These are phyloP conservation scores for Phenganax marumi DNA, from an alignment of 92 coral and sea anemone species.

Conservation along the genomic window DNA sequence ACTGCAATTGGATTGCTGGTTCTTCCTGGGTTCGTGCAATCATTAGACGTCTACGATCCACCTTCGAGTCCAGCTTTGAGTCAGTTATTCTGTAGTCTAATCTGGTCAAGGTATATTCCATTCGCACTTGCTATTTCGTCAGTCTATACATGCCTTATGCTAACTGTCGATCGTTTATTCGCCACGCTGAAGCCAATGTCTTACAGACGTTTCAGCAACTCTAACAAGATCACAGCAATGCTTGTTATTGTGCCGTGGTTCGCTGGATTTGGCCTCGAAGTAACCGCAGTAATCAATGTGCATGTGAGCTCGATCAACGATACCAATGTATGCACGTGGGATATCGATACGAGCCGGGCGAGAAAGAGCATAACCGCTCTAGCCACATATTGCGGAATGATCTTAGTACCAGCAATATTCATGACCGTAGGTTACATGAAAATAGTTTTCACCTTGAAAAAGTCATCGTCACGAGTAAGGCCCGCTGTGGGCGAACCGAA, in stretches of 20 bases:
- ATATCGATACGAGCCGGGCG: no score
- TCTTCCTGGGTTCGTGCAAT: constrained; percentile 2
- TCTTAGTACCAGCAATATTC: constrained; percentile 4
- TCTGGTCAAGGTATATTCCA: constrained; percentile 22
- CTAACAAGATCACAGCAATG: neutral
- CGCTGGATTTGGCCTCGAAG: constrained; percentile 30
- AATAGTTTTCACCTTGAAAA: no score
- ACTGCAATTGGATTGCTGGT: neutral
- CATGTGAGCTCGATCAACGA: neutral
- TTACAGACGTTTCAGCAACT: constrained; percentile 5
- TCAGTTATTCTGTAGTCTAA: constrained; percentile 11
- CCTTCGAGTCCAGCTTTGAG: neutral
- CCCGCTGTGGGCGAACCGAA: no score
- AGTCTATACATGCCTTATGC: constrained; percentile 21
- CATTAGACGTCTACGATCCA: neutral
- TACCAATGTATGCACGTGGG: neutral
- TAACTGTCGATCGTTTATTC: constrained; percentile 25
- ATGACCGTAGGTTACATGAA: neutral
- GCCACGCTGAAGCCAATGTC: constrained; percentile 19
- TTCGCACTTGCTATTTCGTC: constrained; percentile 23
- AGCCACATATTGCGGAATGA: constrained; percentile 13
- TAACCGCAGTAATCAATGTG: constrained; percentile 1
- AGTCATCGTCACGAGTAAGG: no score
- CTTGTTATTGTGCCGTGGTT: constrained; percentile 18
- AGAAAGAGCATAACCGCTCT: no score